Conservation (phyloP, 2,113 vertebrate genomes). For the Acanthochromis polyacanthus region DNA sequence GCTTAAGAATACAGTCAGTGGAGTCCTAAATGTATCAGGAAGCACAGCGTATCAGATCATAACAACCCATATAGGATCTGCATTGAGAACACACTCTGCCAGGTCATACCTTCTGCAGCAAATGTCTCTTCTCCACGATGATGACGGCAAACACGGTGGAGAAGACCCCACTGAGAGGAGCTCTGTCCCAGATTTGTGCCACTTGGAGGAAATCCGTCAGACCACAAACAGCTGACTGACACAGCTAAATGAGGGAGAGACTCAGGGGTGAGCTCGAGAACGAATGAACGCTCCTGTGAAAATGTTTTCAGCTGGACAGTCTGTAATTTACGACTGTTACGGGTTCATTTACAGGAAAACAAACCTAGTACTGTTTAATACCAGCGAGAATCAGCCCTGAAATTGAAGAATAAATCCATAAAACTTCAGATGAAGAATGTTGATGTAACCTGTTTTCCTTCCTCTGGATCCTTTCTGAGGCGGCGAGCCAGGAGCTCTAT, state of each 20-base stretch:
- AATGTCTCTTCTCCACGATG: slow-evolving; percentile 88
- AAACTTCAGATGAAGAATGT: neutral
- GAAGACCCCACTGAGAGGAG: slow-evolving; percentile 84
- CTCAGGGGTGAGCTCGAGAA: neutral
- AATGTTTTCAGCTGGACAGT: too few relatives aligned
- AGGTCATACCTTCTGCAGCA: slow-evolving; percentile 86
- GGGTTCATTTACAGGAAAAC: neutral
- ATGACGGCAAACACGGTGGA: slow-evolving; percentile 89
- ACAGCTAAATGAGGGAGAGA: slow-evolving; percentile 81
- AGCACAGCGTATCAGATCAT: neutral
- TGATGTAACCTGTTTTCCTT: slow-evolving; percentile 86
- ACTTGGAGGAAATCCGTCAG: slow-evolving; percentile 87
- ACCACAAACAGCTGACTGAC: slow-evolving; percentile 80
- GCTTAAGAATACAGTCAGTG: neutral
- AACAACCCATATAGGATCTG: neutral
- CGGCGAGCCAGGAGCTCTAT: slow-evolving; percentile 86
- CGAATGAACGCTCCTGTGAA: neutral
- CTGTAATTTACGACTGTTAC: neutral
- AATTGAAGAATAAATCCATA: too few relatives aligned
- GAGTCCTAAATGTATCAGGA: neutral
- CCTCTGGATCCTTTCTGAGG: slow-evolving; percentile 86
- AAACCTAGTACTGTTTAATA: too few relatives aligned
- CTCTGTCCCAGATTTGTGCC: slow-evolving; percentile 81
- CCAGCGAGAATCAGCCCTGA: neutral
- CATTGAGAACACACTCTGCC: neutral